These are phyloP conservation scores for Petrocephalus zakoni DNA, from an alignment of 2,113 vertebrate genomes.

Conservation along the genomic window DNA sequence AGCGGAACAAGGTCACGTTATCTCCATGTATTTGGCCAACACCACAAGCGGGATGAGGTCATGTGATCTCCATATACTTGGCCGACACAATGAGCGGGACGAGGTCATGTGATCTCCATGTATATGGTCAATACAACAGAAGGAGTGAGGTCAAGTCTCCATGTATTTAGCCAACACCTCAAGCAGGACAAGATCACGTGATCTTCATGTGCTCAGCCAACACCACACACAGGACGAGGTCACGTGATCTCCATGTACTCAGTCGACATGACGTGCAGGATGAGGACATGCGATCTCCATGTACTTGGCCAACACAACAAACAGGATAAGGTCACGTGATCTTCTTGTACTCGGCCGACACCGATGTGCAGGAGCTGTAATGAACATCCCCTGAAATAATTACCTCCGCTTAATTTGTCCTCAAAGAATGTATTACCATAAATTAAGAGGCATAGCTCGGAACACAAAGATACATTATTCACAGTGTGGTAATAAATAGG, in stretches of 20 bases:
- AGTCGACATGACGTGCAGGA: neutral
- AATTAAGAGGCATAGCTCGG: conserved; percentile 3
- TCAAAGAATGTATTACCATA: conserved; percentile 10
- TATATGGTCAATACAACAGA: neutral
- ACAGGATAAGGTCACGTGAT: neutral
- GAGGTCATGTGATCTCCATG: neutral
- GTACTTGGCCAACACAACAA: neutral
- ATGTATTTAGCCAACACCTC: neutral
- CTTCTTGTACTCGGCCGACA: neutral
- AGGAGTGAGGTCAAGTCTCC: neutral
- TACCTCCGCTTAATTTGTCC: conserved; percentile 2
- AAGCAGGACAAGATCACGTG: neutral
- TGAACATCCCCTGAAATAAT: conserved; percentile 6
- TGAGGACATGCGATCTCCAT: neutral
- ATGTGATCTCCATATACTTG: neutral
- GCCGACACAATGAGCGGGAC: neutral
- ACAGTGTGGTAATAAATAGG: neutral
- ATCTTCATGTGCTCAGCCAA: neutral
- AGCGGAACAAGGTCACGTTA: neutral
- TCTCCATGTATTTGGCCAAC: neutral
- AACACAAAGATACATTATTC: neutral
- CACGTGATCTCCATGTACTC: neutral
- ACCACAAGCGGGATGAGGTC: neutral
- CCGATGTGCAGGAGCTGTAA: conserved; percentile 18
- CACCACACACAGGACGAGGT: no score